Evolutionary conservation across 2,113 vertebrate species (phyloP).

Genomic region (Ciconia stormi): DNA sequence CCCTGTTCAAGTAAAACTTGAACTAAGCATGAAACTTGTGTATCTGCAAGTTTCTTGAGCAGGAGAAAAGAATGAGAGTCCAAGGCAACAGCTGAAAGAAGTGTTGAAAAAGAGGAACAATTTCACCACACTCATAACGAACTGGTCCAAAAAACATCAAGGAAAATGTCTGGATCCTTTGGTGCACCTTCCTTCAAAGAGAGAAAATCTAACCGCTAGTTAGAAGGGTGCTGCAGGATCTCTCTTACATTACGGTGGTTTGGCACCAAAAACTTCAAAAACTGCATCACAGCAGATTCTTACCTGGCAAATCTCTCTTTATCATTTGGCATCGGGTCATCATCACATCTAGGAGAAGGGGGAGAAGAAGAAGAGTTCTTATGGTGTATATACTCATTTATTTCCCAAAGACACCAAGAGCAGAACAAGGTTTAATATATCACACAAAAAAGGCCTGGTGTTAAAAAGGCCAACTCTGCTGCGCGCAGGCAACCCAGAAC

Average conservation of each 20-base stretch:
- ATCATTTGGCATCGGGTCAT: constrained; percentile 85
- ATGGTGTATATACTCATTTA: fast-evolving
- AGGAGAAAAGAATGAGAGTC: background rate
- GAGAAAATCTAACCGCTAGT: fast-evolving
- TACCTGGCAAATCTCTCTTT: constrained; percentile 98
- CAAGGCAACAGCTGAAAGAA: background rate
- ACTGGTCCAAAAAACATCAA: background rate
- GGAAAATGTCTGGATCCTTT: background rate
- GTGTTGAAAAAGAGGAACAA: background rate
- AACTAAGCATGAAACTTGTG: background rate
- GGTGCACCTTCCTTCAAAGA: background rate
- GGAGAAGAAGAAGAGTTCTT: background rate
- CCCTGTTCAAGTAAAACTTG: background rate
- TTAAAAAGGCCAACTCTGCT: background rate
- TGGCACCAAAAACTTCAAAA: background rate
- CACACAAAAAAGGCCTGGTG: background rate
- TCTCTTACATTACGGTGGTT: fast-evolving
- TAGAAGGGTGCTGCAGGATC: background rate
- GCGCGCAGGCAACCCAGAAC: fast-evolving
- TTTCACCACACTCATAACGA: background rate
- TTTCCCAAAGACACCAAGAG: fast-evolving
- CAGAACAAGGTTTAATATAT: background rate
- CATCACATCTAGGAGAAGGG: constrained; percentile 84
- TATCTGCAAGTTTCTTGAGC: background rate
- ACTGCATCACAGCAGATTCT: background rate